phyloP scores from a whole-genome alignment of 2,797 vertebrate species.

The Erithacus rubecula region DNA sequence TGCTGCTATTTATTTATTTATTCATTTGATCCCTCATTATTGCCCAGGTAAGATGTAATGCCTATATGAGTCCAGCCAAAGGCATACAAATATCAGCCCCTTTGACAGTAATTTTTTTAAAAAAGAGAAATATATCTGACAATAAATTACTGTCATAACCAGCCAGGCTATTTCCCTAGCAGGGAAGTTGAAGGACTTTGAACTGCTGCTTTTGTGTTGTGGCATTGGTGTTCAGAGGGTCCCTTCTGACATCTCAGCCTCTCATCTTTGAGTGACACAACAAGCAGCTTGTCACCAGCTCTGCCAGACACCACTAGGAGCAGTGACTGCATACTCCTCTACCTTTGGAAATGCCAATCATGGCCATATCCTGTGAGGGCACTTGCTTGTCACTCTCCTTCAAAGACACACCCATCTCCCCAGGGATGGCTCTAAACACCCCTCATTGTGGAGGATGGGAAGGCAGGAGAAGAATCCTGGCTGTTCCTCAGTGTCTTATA shows the following conservation, averaged over 20 bases:
- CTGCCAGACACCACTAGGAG: background rate
- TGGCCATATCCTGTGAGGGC: background rate
- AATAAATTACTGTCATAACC: constrained; percentile 62
- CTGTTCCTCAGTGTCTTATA: background rate
- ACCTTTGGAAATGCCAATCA: constrained; percentile 69
- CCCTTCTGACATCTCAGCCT: constrained; percentile 34
- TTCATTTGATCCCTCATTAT: background rate
- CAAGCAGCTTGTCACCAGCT: constrained; percentile 48
- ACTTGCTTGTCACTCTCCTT: constrained; percentile 21
- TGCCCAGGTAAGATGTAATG: background rate
- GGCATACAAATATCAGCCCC: background rate
- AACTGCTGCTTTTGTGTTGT: constrained; percentile 32
- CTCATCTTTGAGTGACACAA: constrained; percentile 45
- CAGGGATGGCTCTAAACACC: background rate
- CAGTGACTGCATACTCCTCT: background rate
- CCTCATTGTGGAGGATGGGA: background rate
- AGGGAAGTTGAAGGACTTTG: constrained; percentile 61
- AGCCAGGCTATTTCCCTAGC: constrained; percentile 17
- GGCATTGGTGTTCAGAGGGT: constrained; percentile 20
- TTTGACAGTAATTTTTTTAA: background rate
- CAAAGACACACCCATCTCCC: background rate
- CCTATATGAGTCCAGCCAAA: background rate
- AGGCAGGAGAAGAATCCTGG: background rate
- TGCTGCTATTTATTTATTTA: background rate
- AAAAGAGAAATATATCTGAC: background rate